These are phyloP conservation scores for Archivesica marissinica DNA, from an alignment of 1,140 invertebrate species.

Conservation along the genomic window DNA sequence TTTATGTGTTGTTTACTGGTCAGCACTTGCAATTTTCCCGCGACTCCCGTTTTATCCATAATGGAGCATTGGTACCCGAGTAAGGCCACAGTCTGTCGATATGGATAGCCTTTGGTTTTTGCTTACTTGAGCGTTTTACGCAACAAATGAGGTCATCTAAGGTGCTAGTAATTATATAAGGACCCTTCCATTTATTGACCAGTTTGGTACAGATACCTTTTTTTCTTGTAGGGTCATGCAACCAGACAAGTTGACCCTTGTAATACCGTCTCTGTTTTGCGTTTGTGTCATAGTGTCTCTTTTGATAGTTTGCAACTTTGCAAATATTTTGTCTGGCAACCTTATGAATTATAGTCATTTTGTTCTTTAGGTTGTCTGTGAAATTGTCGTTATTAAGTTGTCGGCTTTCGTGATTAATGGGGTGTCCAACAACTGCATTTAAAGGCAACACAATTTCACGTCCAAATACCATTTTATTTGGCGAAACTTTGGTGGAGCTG, in stretches of 20 bases:
- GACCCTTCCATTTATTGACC: not conserved
- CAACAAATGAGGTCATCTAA: slow-evolving; percentile 2
- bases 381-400: no score
- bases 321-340: not conserved
- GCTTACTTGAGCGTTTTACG: not conserved
- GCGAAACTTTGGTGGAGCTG: not conserved
- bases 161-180: slow-evolving; percentile 1
- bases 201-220: slow-evolving; percentile 10
- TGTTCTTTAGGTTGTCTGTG: no score
- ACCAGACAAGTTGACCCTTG: slow-evolving; percentile 15
- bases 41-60: no score
- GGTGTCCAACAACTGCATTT: slow-evolving; percentile 13
- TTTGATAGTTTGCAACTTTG: not conserved
- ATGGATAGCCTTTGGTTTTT: not conserved
- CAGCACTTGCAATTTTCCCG: no score
- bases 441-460: slow-evolving; percentile 17
- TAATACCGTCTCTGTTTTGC: not conserved
- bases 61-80: not conserved
- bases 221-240: not conserved
- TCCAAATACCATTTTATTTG: slow-evolving; percentile 41
- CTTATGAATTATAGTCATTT: no score
- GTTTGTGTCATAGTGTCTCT: slow-evolving; percentile 28
- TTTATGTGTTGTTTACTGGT: no score
- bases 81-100: not conserved
- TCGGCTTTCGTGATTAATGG: no score